Evolutionary conservation across 1,140 invertebrate genomes (phyloP).

Genomic region (Drosophila obscura): DNA sequence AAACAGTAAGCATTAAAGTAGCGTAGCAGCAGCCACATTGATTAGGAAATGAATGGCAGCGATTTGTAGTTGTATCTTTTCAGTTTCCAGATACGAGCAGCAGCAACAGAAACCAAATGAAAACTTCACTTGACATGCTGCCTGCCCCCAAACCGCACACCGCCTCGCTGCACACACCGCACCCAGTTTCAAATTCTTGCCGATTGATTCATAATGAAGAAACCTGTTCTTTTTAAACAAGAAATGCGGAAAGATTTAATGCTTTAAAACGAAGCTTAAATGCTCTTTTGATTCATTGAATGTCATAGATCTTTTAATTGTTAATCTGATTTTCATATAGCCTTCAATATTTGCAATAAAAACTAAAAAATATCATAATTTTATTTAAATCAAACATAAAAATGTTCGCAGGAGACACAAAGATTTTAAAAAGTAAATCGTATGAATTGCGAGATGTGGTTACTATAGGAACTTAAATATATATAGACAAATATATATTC

Average conservation of each 20-base stretch:
- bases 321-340: too few relatives aligned
- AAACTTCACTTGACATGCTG: conserved; percentile 51
- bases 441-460: too few relatives aligned
- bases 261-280: too few relatives aligned
- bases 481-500: too few relatives aligned
- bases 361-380: too few relatives aligned
- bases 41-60: conserved; percentile 58
- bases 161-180: conserved; percentile 27
- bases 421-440: too few relatives aligned
- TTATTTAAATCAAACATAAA: too few relatives aligned
- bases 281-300: too few relatives aligned
- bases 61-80: conserved; percentile 49
- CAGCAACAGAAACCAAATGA: conserved; percentile 6
- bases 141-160: conserved; percentile 33
- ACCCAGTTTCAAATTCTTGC: conserved; percentile 63
- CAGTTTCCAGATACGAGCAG: conserved; percentile 27
- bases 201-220: conserved; percentile 66
- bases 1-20: conserved; percentile 41
- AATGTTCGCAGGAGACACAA: too few relatives aligned
- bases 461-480: too few relatives aligned
- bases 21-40: conserved; percentile 32
- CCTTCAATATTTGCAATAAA: too few relatives aligned
- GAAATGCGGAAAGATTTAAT: conserved; percentile 6
- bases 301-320: too few relatives aligned
- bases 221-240: conserved; percentile 47